Evolutionary conservation across 2,888 invertebrate species (phyloP), one percentile per base, ranked within the genome.

Genomic region (Idaea dimidiata): DNA sequence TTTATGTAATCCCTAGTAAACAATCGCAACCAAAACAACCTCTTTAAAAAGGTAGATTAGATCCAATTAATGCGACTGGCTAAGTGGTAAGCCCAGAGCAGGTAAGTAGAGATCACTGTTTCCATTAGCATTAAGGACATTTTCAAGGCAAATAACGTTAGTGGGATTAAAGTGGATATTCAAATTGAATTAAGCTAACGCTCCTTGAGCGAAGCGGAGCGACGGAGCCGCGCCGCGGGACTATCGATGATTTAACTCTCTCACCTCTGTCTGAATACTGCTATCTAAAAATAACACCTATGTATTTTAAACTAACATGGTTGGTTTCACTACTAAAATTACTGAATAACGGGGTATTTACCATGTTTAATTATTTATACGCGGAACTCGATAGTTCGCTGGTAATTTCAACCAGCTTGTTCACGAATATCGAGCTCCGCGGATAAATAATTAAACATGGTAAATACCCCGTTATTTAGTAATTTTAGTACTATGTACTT

Each of bases 91-190:
- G 68, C 74, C 78, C 59, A 60, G 63, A 66, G 62, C 61, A 58
- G 66, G 68, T 76, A 73, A 77, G 74, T 70, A 71, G 71, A 72
- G 70, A 73, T 72, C 77, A 73, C 72, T 72, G 74, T 77, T 72
- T 73, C 73, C 72, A 76, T 80, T 79, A 78, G 73, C 77, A 76
- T 77, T 77, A 73, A 80, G 73, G 72, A 75, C 75, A 74, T 71
- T 77, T 73, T 77, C 78, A 73, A 72, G 74, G 75, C 71, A 74
- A 74, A 75, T 73, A 72, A 74, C 71, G 74, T 75, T 76, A 78
- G 76, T 74, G 73, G 73, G 75, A 78, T 79, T 76, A 78, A 75
- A 77, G 77, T 72, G 73, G 72, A 74, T 77, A 73, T 78, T 77
- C 72, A 77, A 76, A 79, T 76, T 73, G 73, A 73, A 78, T 77